Percentiles rank a stretch among this genome's conserved stretches.
Conservation (phyloP, 2,888 invertebrate genomes). For the Drosophila quinaria region DNA sequence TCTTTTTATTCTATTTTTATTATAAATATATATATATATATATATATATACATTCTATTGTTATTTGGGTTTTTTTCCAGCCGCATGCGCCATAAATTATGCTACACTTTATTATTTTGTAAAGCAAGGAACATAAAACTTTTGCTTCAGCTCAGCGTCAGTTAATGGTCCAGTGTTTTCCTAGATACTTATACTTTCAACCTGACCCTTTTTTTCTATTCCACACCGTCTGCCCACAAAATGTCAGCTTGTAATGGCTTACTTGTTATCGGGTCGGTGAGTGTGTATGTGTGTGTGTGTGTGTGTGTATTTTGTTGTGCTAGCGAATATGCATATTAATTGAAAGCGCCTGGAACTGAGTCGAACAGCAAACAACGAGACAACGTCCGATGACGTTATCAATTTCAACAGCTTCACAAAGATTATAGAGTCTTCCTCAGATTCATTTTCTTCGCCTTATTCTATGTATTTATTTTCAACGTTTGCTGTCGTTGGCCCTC, state of each 20-base stretch:
- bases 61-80: conserved; percentile 8
- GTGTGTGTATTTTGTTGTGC: conserved; percentile 7
- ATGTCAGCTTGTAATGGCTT: conserved; percentile 42
- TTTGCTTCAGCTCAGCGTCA: conserved; percentile 40
- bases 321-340: conserved; percentile 31
- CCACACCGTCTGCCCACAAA: conserved; percentile 11
- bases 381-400: conserved; percentile 16
- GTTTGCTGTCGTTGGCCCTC: background rate
- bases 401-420: conserved; percentile 3
- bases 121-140: conserved; percentile 51
- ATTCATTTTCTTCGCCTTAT: too few relatives aligned
- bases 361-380: background rate
- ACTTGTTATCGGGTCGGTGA: conserved; percentile 29
- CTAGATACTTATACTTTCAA: conserved; percentile 18
- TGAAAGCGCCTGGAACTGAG: conserved; percentile 27
- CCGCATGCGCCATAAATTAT: conserved; percentile 56
- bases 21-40: conserved; percentile 16
- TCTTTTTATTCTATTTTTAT: conserved; percentile 14
- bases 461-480: too few relatives aligned
- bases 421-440: background rate
- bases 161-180: conserved; percentile 40
- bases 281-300: background rate
- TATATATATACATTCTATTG: background rate
- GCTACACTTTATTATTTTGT: conserved; percentile 62
- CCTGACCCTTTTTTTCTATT: conserved; percentile 41